Conservation (phyloP, 2,888 invertebrate genomes). For the Ormyrus thymus region DNA sequence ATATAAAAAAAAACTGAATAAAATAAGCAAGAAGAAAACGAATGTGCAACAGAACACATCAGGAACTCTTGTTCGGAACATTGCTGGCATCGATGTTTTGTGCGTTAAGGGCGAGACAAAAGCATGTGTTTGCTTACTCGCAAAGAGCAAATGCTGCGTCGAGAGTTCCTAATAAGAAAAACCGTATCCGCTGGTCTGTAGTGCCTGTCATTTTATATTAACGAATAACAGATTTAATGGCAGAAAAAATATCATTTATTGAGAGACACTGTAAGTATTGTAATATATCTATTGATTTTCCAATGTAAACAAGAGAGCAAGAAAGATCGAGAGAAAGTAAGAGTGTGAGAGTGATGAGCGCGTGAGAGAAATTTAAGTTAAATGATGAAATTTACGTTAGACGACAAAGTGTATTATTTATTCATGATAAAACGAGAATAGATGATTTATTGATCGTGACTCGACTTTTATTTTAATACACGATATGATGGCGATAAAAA, state of each 20-base stretch:
- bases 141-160: conserved; percentile 53
- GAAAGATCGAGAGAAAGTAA: conserved; percentile 26
- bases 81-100: conserved; percentile 38
- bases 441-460: conserved; percentile 46
- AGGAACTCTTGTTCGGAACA: conserved; percentile 52
- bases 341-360: conserved; percentile 17
- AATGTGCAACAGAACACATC: conserved; percentile 25
- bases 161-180: conserved; percentile 57
- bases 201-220: conserved; percentile 63
- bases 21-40: conserved; percentile 32
- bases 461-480: conserved; percentile 54
- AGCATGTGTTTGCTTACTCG: conserved; percentile 40
- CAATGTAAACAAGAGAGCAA: conserved; percentile 58
- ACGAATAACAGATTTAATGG: conserved; percentile 56
- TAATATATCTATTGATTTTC: conserved; percentile 63
- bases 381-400: conserved; percentile 42
- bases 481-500: conserved; percentile 41
- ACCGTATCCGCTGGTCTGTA: conserved; percentile 59
- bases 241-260: conserved; percentile 60
- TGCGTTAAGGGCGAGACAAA: conserved; percentile 6
- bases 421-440: conserved; percentile 46
- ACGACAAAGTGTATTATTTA: conserved; percentile 53
- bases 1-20: conserved; percentile 15
- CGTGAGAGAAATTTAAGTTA: conserved; percentile 44
- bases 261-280: conserved; percentile 62